A percentile compares a stretch with the other conserved stretches of the same genome.
Evolutionary conservation across 2,888 invertebrate species (phyloP).

Genomic region (Ectropis crepuscularia): DNA sequence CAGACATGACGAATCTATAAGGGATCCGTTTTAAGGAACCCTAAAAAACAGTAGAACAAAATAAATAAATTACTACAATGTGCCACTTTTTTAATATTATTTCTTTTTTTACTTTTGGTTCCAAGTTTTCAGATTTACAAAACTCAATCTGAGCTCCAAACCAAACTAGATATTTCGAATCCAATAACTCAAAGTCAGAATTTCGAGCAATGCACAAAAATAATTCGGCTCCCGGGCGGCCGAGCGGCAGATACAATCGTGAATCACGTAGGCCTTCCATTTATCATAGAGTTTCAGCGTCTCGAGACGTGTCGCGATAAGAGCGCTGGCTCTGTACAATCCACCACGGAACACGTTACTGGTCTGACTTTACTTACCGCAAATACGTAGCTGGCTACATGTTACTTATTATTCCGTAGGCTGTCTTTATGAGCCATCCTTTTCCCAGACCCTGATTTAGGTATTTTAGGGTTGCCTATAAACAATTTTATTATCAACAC

Average conservation of each 20-base stretch:
- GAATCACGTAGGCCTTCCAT: conserved; percentile 63
- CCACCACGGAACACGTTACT: conserved; percentile 13
- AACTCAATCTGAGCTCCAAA: neutral
- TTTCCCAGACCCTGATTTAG: neutral
- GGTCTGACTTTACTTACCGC: conserved; percentile 5
- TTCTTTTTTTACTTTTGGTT: no score
- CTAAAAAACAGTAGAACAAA: no score
- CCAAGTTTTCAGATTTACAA: no score
- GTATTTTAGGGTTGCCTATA: no score
- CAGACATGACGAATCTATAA: no score
- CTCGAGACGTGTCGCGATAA: conserved; percentile 56
- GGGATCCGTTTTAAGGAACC: no score
- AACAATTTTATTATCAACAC: no score
- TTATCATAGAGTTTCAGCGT: conserved; percentile 63
- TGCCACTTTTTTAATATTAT: no score
- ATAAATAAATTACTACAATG: no score
- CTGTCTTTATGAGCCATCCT: neutral
- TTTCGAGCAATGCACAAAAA: conserved; percentile 46
- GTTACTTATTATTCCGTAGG: neutral
- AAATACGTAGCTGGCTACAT: neutral
- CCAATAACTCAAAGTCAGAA: conserved; percentile 30
- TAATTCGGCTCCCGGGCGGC: conserved; percentile 37
- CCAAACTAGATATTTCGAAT: conserved; percentile 14
- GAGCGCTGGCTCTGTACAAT: conserved; percentile 38
- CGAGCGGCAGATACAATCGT: conserved; percentile 46